Base-by-base conservation (phyloP, 2,888 invertebrate genomes). In the Xestia rhomboidea region DNA sequence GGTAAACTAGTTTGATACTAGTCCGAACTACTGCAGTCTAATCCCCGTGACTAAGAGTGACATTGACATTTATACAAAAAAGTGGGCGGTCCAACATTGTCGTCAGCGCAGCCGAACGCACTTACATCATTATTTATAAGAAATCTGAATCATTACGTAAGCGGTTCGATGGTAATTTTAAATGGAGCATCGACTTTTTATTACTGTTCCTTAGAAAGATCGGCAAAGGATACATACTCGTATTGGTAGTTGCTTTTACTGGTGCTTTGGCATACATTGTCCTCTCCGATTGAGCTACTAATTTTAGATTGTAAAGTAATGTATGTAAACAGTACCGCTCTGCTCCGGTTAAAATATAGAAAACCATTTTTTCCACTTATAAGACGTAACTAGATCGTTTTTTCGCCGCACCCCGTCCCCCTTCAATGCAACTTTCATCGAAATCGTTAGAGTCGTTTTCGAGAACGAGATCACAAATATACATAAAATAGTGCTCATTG, bases 41-140 rank as follows among this genome's bases (percentile, higher is more conserved):
- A 75, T 76, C 73, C 66, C 81, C 67, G 74, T 76, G 83, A 80
- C 85, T 82, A 82, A 75, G 41, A 76, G 34, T 63, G 87, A 83
- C 90, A 90, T 89, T 90, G 88, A 89, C 88, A 89, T 89, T 89
- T 89, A 68, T 72, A 38, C 41, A 57, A 68, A 71, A 77, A 85
- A 84, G 85, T 85, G 78, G 85, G 85, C 84, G 85, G 62, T 63
- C 72, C 49, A 5, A 57, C 77, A 73, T 63, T 70, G 75, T 62
- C 76, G 80, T 75, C 64, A 38, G 27, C 84, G 75, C 77, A 66
- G 82, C 34, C 85, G 60, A 83, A 77, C 85, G 77, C 74, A 87
- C 87, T 83, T 88, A 88, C 83, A 88, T 87, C 81, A 87, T 83
- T 87, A 88, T 85, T 87, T 80, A 70, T 67, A 38, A 76, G 83